phyloP scores from a whole-genome alignment of 2,113 vertebrate species.

The Corydoras sp. region DNA sequence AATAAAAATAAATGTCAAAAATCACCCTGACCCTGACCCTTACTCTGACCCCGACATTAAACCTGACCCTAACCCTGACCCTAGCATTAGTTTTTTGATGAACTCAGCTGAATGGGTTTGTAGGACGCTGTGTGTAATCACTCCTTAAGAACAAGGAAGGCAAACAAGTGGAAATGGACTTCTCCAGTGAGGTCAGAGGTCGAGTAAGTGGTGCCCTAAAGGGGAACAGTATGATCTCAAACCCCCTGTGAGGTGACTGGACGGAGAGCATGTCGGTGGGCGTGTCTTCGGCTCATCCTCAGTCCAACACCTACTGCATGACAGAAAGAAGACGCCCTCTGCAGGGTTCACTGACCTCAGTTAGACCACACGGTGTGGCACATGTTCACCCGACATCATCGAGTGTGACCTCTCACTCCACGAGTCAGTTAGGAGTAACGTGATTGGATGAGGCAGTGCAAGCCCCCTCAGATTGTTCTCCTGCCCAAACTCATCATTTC shows the following conservation, averaged over 20 bases:
- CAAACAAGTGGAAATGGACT: conserved; percentile 29
- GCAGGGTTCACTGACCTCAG: not conserved
- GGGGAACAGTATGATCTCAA: not conserved
- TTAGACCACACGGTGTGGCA: not conserved
- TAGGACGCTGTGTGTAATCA: conserved; percentile 16
- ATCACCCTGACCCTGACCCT: conserved; percentile 19
- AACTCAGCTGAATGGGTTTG: no score
- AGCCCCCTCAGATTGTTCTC: not conserved
- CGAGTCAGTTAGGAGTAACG: not conserved
- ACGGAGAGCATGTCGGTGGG: no score
- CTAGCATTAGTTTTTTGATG: no score
- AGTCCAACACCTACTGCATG: no score
- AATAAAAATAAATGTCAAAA: conserved; percentile 63
- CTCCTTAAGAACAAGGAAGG: conserved; percentile 9
- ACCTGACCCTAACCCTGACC: no score
- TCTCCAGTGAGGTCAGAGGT: conserved; percentile 41
- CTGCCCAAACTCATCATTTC: conserved; percentile 19
- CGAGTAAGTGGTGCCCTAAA: conserved; percentile 48
- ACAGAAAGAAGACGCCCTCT: not conserved
- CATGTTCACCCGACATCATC: not conserved
- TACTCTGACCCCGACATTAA: no score
- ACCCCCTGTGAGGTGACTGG: not conserved
- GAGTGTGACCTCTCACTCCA: conserved; percentile 8
- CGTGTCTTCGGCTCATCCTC: no score
- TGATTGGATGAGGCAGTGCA: not conserved